Percentiles rank a stretch among this genome's conserved stretches.
Conservation (phyloP, 2,797 vertebrate genomes). For the Dromococcyx pavoninus region DNA sequence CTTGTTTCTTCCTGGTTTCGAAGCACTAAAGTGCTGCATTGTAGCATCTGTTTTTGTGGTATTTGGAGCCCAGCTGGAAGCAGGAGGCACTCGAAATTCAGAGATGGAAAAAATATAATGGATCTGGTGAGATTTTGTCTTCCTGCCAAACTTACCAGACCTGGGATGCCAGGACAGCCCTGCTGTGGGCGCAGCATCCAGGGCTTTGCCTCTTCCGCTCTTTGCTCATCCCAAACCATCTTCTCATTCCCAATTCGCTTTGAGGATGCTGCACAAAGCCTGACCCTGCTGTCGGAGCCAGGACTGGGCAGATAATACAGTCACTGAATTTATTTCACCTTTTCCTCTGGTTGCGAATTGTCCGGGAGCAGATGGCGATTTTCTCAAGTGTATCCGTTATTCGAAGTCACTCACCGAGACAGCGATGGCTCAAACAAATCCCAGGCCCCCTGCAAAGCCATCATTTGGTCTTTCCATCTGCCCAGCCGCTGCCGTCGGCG, state of each 20-base stretch:
- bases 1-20: not conserved
- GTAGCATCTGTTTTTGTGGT: constrained; percentile 54
- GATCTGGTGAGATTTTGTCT: constrained; percentile 16
- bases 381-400: constrained; percentile 66
- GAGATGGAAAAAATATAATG: not conserved
- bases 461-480: constrained; percentile 64
- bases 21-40: not conserved
- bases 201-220: not conserved
- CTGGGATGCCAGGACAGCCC: not conserved
- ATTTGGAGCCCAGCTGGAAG: constrained; percentile 61
- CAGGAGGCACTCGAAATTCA: constrained; percentile 27
- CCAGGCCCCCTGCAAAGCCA: constrained; percentile 64
- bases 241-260: not conserved
- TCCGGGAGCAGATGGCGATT: constrained; percentile 65
- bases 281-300: not conserved
- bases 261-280: not conserved
- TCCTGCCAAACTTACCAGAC: constrained; percentile 30
- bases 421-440: constrained; percentile 59
- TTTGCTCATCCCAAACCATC: not conserved
- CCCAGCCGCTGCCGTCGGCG: not conserved
- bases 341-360: constrained; percentile 38
- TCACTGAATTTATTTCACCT: constrained; percentile 39
- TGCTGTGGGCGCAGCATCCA: not conserved
- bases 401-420: constrained; percentile 64
- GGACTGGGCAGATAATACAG: not conserved